phyloP scores from a whole-genome alignment of 2,888 invertebrate genomes.

The Candidula unifasciata region DNA sequence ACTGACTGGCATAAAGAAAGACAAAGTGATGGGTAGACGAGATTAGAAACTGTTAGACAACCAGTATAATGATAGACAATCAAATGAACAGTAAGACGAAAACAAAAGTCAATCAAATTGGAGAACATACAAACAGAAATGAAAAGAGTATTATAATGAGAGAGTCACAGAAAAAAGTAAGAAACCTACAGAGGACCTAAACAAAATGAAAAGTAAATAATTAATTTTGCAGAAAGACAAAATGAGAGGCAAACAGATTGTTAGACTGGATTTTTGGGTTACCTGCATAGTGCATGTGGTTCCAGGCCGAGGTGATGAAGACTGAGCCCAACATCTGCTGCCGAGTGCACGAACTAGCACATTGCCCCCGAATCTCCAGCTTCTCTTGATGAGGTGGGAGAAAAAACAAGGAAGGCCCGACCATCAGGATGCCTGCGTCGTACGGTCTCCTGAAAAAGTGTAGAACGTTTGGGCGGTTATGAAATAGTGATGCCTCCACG shows the following conservation, averaged over 20 bases:
- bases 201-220: background rate
- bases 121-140: no score
- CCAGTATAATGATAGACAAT: no score
- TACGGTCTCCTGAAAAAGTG: slow-evolving; percentile 9
- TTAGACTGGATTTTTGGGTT: no score
- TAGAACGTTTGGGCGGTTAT: background rate
- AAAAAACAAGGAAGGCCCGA: background rate
- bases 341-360: background rate
- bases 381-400: background rate
- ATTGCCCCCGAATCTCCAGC: background rate
- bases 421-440: background rate
- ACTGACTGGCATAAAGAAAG: no score
- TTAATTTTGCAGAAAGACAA: no score
- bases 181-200: no score
- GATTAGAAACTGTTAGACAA: no score
- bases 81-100: no score
- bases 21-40: no score
- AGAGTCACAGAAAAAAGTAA: no score
- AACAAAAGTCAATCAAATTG: no score
- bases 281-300: slow-evolving; percentile 36
- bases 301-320: slow-evolving; percentile 1
- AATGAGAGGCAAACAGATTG: background rate
- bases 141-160: no score
- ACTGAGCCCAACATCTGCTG: background rate
- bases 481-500: background rate